phyloP scores from a whole-genome alignment of 2,797 vertebrate genomes.

The Chloroceryle inda region DNA sequence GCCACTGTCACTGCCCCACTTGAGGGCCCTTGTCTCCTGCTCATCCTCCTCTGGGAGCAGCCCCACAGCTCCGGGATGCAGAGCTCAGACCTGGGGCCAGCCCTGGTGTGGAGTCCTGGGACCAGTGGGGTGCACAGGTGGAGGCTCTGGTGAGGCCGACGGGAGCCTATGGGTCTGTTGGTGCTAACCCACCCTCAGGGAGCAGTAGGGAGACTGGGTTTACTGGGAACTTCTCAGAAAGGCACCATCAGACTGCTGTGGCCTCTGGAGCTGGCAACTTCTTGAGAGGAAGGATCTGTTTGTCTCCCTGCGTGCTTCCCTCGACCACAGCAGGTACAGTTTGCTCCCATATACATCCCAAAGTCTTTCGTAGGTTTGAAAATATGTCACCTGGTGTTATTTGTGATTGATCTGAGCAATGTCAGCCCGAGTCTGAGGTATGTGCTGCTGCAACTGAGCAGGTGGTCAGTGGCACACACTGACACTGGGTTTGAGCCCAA shows the following conservation, averaged over 20 bases:
- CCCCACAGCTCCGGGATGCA: rapidly evolving
- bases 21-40: neutral
- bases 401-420: neutral
- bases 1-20: neutral
- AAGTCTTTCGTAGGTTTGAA: neutral
- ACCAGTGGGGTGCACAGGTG: neutral
- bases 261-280: neutral
- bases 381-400: neutral
- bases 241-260: rapidly evolving
- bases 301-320: rapidly evolving
- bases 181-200: neutral
- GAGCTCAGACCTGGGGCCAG: neutral
- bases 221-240: neutral
- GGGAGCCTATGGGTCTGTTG: rapidly evolving
- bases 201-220: neutral
- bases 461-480: neutral
- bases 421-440: neutral
- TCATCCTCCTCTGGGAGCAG: neutral
- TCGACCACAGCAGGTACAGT: rapidly evolving
- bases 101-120: neutral
- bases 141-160: neutral
- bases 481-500: neutral
- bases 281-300: neutral
- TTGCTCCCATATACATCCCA: neutral
- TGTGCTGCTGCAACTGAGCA: neutral